Conservation (phyloP, 2,888 invertebrate genomes). For the Strigamia maritima region DNA sequence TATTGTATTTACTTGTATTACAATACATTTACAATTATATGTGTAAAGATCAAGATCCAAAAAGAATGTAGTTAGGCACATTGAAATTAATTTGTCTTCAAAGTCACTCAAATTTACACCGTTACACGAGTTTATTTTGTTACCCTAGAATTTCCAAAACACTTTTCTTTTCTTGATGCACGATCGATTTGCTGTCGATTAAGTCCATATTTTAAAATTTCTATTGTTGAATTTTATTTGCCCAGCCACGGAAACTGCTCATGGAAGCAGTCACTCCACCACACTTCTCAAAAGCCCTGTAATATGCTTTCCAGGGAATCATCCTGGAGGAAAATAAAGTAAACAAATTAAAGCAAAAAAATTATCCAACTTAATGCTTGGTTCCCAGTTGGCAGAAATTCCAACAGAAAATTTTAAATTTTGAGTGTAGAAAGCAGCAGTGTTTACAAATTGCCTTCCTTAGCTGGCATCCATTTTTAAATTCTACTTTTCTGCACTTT, state of each 20-base stretch:
- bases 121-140: neutral
- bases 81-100: neutral
- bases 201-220: neutral
- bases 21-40: neutral
- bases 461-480: too few relatives aligned
- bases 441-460: too few relatives aligned
- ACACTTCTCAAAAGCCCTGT: conserved; percentile 24
- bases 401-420: too few relatives aligned
- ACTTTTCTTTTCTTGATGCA: neutral
- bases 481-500: too few relatives aligned
- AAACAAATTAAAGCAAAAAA: neutral
- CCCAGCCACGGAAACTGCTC: conserved; percentile 20
- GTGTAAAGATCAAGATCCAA: neutral
- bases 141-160: neutral
- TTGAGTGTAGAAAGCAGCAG: too few relatives aligned
- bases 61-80: neutral
- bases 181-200: neutral
- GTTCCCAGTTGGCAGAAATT: too few relatives aligned
- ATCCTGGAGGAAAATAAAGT: conserved; percentile 24
- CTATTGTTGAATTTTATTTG: neutral
- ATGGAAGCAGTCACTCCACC: conserved; percentile 15
- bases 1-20: neutral
- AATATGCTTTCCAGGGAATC: conserved; percentile 36
- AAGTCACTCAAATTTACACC: neutral
- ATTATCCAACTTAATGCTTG: too few relatives aligned